Base-by-base conservation (phyloP, 2,797 vertebrate species). In the Bradypodion pumilum region DNA sequence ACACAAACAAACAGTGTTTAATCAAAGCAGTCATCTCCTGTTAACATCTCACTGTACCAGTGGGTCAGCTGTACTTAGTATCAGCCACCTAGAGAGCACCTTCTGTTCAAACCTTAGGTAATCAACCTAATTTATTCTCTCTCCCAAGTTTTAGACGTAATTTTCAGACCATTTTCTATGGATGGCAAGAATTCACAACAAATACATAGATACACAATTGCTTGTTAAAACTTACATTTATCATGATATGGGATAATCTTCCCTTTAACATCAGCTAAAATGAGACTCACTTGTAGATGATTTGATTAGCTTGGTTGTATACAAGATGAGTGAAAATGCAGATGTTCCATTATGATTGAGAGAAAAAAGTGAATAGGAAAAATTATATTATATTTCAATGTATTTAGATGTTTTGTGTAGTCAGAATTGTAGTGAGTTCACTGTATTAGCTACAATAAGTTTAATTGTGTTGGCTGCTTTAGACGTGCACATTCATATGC, bases 51-150 rank as follows among this genome's bases (percentile, higher is more conserved):
- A 5, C 44, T 69, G 74, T 70, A 1, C 78, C 78, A 82, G 42
- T 86, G 74, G 79, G 60, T 85, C 83, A 68, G 21, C 27, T 83
- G 29, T 65, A 89, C 23, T 69, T 90, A 8, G 69, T 75, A 85
- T n/a, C 63, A 91, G 15, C 4, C 66, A 87, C 62, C 69, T 60
- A 80, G 73, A 49, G 83, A 78, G 66, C 37, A 88, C 81, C 80
- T 91, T 66, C 56, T 49, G 81, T 59, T 72, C 66, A 83, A 86
- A 85, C 0, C 5, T 82, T 60, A 72, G 21, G 37, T 62, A 46
- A 0, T 83, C n/a, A 56, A 1, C 0, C 79, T 80, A 90, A 70
- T 44, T 78, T 91, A 76, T 83, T 86, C 73, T 85, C 62, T 75
- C 15, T 79, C 62, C 49, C 76, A 74, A 76, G 42, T 69, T 83